Percentiles rank a stretch among this genome's conserved stretches.
These are phyloP conservation scores for Tychaedon coryphoeus DNA, from an alignment of 2,113 vertebrate species.

Conservation along the genomic window DNA sequence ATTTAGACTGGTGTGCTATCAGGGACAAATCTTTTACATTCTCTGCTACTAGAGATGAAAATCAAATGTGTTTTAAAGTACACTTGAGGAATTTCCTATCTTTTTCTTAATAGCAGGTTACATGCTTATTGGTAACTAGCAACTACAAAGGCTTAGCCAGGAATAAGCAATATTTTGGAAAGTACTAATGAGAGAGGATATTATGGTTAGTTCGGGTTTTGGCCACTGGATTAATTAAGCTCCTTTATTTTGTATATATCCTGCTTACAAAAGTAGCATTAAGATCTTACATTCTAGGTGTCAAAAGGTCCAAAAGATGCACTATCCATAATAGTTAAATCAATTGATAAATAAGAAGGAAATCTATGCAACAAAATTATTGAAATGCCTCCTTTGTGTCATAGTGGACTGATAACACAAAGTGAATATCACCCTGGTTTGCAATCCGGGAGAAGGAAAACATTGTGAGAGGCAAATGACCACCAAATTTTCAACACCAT, in stretches of 20 bases:
- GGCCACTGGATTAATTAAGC: not conserved
- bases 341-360: not conserved
- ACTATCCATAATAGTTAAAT: not conserved
- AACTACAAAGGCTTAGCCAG: slow-evolving; percentile 7
- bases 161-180: slow-evolving; percentile 1
- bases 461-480: not conserved
- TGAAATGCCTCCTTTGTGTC: not conserved
- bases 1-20: slow-evolving; percentile 8
- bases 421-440: not conserved
- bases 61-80: slow-evolving; percentile 37
- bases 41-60: slow-evolving; percentile 14
- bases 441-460: not conserved
- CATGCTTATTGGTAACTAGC: not conserved
- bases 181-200: not conserved
- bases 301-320: not conserved
- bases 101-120: slow-evolving; percentile 33
- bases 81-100: slow-evolving; percentile 38
- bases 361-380: fast-evolving
- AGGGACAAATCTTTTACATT: slow-evolving; percentile 55
- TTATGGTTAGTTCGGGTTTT: not conserved
- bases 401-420: not conserved
- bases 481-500: not conserved
- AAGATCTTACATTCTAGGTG: not conserved
- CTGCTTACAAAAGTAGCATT: not conserved
- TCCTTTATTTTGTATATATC: not conserved